Conservation (phyloP, 2,888 invertebrate genomes). For the Spicauda simplicius region DNA sequence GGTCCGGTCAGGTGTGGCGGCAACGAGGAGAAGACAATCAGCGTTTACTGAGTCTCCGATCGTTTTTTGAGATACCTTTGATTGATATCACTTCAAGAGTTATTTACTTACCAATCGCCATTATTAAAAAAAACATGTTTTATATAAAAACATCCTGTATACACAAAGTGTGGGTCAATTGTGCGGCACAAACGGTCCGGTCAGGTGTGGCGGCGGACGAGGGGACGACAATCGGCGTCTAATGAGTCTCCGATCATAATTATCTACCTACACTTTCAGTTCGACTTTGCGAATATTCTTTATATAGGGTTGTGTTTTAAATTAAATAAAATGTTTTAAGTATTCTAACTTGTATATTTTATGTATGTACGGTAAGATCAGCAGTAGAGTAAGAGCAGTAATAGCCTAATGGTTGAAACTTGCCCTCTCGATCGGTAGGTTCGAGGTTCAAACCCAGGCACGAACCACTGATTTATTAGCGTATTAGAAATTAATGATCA, state of each 20-base stretch:
- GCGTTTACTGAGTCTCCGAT: conserved; percentile 80
- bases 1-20: conserved; percentile 70
- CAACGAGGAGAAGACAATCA: conserved; percentile 76
- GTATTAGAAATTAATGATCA: too few species aligned
- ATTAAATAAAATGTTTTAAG: background rate
- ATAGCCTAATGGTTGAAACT: too few species aligned
- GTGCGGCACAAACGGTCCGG: conserved; percentile 56
- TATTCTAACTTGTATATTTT: too few species aligned
- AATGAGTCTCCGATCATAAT: conserved; percentile 83
- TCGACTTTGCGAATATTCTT: conserved; percentile 64
- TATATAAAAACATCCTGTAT: conserved; percentile 53
- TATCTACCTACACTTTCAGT: conserved; percentile 82
- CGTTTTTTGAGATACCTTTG: too few species aligned
- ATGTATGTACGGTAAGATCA: too few species aligned
- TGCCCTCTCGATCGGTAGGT: too few species aligned
- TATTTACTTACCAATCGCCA: too few species aligned
- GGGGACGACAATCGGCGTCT: conserved; percentile 77
- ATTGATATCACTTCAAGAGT: too few species aligned
- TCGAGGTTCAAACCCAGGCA: too few species aligned
- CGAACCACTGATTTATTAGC: too few species aligned
- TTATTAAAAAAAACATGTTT: too few species aligned
- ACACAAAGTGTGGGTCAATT: conserved; percentile 68
- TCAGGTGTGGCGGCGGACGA: conserved; percentile 67
- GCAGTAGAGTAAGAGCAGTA: too few species aligned
- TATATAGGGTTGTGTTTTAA: conserved; percentile 59